These are phyloP conservation scores for Calephelis nemesis DNA, from an alignment of 1,140 invertebrate species.

Conservation along the genomic window DNA sequence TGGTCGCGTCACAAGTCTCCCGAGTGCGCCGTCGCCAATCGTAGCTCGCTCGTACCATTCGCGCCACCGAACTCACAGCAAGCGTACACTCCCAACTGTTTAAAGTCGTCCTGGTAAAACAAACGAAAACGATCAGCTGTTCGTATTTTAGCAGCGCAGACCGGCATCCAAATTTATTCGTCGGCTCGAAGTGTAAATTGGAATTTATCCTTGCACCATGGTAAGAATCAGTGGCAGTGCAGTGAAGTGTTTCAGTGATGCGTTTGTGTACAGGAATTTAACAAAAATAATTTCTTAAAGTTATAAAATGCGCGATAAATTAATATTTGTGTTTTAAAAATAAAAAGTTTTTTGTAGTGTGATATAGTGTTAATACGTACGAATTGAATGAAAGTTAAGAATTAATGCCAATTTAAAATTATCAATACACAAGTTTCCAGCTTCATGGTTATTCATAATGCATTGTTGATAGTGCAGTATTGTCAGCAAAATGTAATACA, in stretches of 20 bases:
- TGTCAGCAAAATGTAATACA: no score
- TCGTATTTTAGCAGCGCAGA: conserved; percentile 36
- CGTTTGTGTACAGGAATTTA: conserved; percentile 14
- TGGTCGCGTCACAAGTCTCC: conserved; percentile 57
- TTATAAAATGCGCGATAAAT: no score
- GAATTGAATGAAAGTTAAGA: no score
- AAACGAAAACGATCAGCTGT: conserved; percentile 66
- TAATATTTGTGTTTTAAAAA: no score
- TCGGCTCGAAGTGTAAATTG: conserved; percentile 33
- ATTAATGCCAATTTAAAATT: no score
- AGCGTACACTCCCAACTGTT: conserved; percentile 51
- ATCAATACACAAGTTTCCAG: no score
- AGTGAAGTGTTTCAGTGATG: conserved; percentile 42
- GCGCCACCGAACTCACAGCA: conserved; percentile 57
- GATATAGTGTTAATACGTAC: no score
- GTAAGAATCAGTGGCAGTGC: conserved; percentile 67
- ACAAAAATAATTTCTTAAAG: no score
- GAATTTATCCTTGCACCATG: conserved; percentile 48
- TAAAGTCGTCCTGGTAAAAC: conserved; percentile 37
- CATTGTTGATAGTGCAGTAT: no score
- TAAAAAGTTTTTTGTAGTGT: no score
- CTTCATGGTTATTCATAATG: no score
- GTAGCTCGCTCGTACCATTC: conserved; percentile 59
- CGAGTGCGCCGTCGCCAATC: conserved; percentile 66
- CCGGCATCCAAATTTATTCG: conserved; percentile 30